A percentile compares a stretch with the other conserved stretches of the same genome.
These are phyloP conservation scores for Harpagus bidentatus DNA, from an alignment of 2,113 vertebrate genomes.

Conservation along the genomic window DNA sequence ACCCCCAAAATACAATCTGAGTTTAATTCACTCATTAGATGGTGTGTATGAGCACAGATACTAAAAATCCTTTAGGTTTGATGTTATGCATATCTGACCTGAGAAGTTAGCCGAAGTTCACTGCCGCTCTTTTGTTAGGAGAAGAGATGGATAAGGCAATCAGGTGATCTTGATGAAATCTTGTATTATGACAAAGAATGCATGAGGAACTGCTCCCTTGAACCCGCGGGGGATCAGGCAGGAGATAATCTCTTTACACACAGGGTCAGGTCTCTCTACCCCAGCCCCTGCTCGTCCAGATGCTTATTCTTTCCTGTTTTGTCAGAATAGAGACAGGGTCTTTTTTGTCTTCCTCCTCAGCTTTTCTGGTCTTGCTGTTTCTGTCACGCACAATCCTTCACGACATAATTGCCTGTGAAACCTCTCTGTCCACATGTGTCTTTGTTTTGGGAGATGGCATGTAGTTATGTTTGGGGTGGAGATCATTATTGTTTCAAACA, in stretches of 20 bases:
- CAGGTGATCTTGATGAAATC: slow-evolving; percentile 16
- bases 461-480: slow-evolving; percentile 52
- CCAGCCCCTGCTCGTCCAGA: neutral
- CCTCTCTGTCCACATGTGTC: slow-evolving; percentile 52
- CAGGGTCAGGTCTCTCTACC: neutral
- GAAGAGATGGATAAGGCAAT: slow-evolving; percentile 13
- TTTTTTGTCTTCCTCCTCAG: neutral
- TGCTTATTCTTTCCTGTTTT: neutral
- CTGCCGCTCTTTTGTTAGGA: neutral
- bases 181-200: slow-evolving; percentile 24
- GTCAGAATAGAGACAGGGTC: neutral
- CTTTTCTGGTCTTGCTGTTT: slow-evolving; percentile 35
- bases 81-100: neutral
- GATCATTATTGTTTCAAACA: slow-evolving; percentile 62
- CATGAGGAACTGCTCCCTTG: neutral
- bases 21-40: neutral
- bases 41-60: neutral
- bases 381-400: slow-evolving; percentile 17
- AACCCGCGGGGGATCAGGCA: neutral
- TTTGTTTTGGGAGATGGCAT: slow-evolving; percentile 48
- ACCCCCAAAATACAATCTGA: neutral
- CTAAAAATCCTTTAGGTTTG: neutral
- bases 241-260: slow-evolving; percentile 36
- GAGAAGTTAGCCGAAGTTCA: slow-evolving; percentile 12
- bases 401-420: slow-evolving; percentile 30